Evolutionary conservation across 2,888 invertebrate species (phyloP).

Genomic region (Cepaea hortensis): DNA sequence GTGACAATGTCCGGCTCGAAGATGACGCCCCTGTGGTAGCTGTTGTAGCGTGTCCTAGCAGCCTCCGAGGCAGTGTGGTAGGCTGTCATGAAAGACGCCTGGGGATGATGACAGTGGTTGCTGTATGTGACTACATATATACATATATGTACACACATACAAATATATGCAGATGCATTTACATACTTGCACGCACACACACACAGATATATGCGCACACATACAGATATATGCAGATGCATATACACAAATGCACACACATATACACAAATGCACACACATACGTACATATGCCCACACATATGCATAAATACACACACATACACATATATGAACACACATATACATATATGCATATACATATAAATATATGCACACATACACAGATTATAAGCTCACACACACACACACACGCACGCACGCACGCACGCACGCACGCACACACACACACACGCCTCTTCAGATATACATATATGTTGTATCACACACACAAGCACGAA

Average conservation of each 20-base stretch:
- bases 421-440: too few relatives aligned
- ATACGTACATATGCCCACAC: not conserved
- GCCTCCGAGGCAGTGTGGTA: slow-evolving; percentile 49
- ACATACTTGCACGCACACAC: not conserved
- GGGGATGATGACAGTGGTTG: not conserved
- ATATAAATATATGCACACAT: too few relatives aligned
- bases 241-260: not conserved
- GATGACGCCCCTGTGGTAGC: slow-evolving; percentile 46
- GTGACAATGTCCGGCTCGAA: slow-evolving; percentile 52
- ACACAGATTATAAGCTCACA: too few relatives aligned
- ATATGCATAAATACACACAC: too few relatives aligned
- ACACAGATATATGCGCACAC: not conserved
- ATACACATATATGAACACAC: too few relatives aligned
- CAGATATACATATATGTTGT: too few relatives aligned
- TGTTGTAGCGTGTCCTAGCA: slow-evolving; percentile 48
- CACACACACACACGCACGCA: too few relatives aligned
- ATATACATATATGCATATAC: too few relatives aligned
- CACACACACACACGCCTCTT: too few relatives aligned
- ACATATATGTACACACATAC: not conserved
- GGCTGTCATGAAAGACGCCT: slow-evolving; percentile 54
- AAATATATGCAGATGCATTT: not conserved
- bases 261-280: not conserved
- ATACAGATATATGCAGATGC: not conserved
- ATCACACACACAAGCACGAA: too few relatives aligned
- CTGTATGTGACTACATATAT: not conserved